Base-by-base conservation (phyloP, 2,888 invertebrate genomes). In the Coleophora flavipennella region DNA sequence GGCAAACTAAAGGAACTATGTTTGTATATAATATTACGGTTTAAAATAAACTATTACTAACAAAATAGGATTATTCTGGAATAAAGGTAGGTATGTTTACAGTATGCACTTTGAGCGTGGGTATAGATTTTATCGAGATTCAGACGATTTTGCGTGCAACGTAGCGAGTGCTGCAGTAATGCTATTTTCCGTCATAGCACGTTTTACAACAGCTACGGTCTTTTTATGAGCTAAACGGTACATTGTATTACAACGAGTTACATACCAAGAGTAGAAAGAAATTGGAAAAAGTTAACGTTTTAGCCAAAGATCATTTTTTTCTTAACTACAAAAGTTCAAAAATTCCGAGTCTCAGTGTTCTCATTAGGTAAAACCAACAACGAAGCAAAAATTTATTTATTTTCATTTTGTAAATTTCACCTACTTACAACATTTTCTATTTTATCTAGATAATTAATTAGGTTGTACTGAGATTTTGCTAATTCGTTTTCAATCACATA, bases 1-100 rank as follows among this genome's bases (percentile, higher is more conserved):
- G 51, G 50, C 51, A 55, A 56, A 56, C 41, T 45, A 59, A 55
- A 57, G 59, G 55, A 59, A 59, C 59, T 53, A 46, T 53, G 39
- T 46, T 46, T 45, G 40, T 33, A 39, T 46, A 36, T 48, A 42
- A 34, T 20, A 20, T 20, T 20, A 20, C 20, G 20, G 20, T 20
- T 20, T 4, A 20, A 20, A 20, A 20, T 6, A 20, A 20, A 20
- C 20, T 20, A 20, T 4, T 6, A 4, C 32, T 9, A 13, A 11
- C 13, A 32, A 32, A 32, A 8, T 29, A 29, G n/a, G 10, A 29
- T 8, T 29, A 29, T 10, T 29, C 7, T 29, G 9, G 10, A 29
- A n/a, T 29, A n/a, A n/a, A n/a, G n/a, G n/a, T n/a, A n/a, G n/a
- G n/a, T n/a, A n/a, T 29, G 4, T n/a, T 29, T 29, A 29, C 10